phyloP scores from a whole-genome alignment of 2,113 vertebrate species.

The Bubo scandiacus region DNA sequence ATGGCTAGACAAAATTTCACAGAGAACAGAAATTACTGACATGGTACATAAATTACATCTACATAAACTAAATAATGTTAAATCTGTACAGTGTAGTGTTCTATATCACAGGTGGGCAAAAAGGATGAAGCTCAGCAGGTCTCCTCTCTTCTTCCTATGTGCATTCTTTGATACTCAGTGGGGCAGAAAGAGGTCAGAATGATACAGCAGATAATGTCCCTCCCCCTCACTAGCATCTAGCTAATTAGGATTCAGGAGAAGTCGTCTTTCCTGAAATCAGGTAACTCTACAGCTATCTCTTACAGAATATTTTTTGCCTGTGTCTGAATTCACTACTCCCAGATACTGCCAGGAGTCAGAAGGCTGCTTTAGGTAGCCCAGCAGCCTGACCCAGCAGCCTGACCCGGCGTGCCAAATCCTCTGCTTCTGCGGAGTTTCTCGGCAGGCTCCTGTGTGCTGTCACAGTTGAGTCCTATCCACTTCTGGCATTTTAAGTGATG shows the following conservation, averaged over 20 bases:
- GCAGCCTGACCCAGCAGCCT: not conserved
- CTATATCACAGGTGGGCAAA: not conserved
- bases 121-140: not conserved
- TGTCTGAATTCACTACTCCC: not conserved
- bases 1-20: not conserved
- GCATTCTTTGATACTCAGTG: not conserved
- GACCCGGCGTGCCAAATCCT: not conserved
- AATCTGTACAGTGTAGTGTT: not conserved
- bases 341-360: not conserved
- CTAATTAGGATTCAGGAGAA: not conserved
- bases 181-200: not conserved
- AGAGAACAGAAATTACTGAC: not conserved
- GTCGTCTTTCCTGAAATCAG: not conserved
- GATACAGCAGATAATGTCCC: not conserved
- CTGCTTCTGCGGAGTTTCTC: not conserved
- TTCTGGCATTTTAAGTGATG: constrained; percentile 62
- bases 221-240: not conserved
- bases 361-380: not conserved
- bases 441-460: not conserved
- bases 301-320: not conserved
- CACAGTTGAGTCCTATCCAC: not conserved
- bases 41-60: not conserved
- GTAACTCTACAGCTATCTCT: not conserved
- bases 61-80: not conserved
- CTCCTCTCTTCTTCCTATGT: not conserved